phyloP scores from a whole-genome alignment of 2,797 vertebrate genomes.

The Falco concolor region DNA sequence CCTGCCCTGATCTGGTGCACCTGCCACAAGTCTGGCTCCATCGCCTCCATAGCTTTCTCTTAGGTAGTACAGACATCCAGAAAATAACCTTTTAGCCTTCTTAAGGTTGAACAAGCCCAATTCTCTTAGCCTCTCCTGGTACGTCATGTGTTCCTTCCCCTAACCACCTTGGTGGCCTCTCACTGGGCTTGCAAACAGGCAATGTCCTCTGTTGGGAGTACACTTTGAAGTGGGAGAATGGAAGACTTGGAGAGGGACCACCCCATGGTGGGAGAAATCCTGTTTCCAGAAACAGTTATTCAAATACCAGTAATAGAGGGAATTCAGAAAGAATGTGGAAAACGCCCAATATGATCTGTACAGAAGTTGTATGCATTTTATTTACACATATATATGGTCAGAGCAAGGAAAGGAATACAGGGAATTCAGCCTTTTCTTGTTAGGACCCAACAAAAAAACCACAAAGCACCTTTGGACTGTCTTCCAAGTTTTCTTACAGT shows the following conservation, averaged over 20 bases:
- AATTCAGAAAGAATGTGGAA: not conserved
- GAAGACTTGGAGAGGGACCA: not conserved
- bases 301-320: not conserved
- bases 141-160: not conserved
- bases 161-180: too few relatives aligned
- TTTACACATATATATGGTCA: not conserved
- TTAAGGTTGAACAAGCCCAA: not conserved
- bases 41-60: not conserved
- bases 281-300: not conserved
- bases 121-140: not conserved
- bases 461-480: not conserved
- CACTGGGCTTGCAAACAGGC: not conserved
- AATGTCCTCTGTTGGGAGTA: not conserved
- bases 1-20: not conserved
- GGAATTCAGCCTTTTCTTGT: not conserved
- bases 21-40: not conserved
- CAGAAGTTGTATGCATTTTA: not conserved
- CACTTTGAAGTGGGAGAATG: not conserved
- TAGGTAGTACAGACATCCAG: accelerated
- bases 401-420: not conserved
- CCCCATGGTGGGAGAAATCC: not conserved
- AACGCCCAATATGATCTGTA: not conserved
- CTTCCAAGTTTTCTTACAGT: not conserved
- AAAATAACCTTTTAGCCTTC: not conserved
- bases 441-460: not conserved